Conservation (phyloP, 2,113 vertebrate genomes). For the Diphyllodes magnificus region DNA sequence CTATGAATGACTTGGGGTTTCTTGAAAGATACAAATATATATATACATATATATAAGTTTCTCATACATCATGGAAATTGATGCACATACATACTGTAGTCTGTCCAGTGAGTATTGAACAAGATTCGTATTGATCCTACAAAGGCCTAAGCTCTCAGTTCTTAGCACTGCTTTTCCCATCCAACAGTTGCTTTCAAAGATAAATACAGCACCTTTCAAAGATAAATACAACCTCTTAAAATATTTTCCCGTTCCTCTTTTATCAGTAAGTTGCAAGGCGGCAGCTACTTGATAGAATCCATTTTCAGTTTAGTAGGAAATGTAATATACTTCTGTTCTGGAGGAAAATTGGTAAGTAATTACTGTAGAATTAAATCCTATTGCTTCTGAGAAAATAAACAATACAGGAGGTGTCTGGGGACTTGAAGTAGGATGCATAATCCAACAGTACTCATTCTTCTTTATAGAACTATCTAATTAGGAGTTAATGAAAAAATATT, state of each 20-base stretch:
- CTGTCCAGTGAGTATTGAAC: background rate
- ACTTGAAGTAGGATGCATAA: background rate
- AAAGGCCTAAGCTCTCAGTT: background rate
- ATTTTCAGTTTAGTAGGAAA: background rate
- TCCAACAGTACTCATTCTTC: background rate
- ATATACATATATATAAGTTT: background rate
- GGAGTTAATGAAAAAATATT: slow-evolving; percentile 14
- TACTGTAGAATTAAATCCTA: slow-evolving; percentile 38
- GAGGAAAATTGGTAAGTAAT: slow-evolving; percentile 13
- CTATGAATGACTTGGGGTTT: background rate
- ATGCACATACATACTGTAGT: background rate
- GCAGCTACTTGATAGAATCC: background rate
- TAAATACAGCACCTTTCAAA: background rate
- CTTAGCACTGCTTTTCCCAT: background rate
- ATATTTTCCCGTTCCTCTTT: background rate
- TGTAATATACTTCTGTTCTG: background rate
- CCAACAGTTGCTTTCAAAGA: background rate
- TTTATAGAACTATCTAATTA: slow-evolving; percentile 23
- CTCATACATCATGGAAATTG: background rate
- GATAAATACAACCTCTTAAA: background rate
- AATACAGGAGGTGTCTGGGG: background rate
- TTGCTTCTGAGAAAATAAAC: slow-evolving; percentile 26
- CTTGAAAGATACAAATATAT: background rate
- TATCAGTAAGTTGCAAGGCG: background rate
- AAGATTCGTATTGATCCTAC: background rate